Evolutionary conservation across 1,140 invertebrate genomes (phyloP), one percentile per base, ranked within the genome.

Genomic region (Cataglyphis hispanica): DNA sequence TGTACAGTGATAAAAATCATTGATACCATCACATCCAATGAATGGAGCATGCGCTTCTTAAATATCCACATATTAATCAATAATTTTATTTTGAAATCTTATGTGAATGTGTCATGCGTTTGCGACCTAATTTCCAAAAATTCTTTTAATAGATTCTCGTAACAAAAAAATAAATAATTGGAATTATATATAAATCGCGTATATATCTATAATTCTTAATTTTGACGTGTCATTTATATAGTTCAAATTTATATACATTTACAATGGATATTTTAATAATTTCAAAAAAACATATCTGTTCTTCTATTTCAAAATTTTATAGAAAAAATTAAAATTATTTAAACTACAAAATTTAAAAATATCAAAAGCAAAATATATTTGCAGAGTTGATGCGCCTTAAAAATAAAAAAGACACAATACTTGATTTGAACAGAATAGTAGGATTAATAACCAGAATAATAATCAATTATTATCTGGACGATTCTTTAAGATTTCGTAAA

Each of bases 1-100:
- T 72, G 76, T 78, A 78, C 19, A 25, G n/a, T 43, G 19, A 63
- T n/a, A 63, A 80, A 3, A 50, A 80, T 13, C 5, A 25, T 66
- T 50, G n/a, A 1, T 67, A 66, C 1, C 7, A 27, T 80, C 22
- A 31, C 8, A 50, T 50, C 13, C 31, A n/a, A 19, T 40, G 25
- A 53, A 78, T 58, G 11, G 19, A 27, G 13, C 43, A 27, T 69
- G 69, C 22, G 19, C 22, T 80, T 80, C 13, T 61, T 37, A 40
- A 37, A 70, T 37, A 40, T 40, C 37, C 16, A 40, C 8, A 25
- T 22, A 8, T 37, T 67, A 53, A 16, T 25, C 22, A 25, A 64
- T 34, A 40, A 53, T 31, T 50, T 67, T 16, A 25, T 37, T 78
- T 19, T 40, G 11, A 40, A 27, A 43, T 8, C 3, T 56, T 7